Conservation (phyloP, 2,797 vertebrate genomes). For the Arrhamphus sclerolepis region DNA sequence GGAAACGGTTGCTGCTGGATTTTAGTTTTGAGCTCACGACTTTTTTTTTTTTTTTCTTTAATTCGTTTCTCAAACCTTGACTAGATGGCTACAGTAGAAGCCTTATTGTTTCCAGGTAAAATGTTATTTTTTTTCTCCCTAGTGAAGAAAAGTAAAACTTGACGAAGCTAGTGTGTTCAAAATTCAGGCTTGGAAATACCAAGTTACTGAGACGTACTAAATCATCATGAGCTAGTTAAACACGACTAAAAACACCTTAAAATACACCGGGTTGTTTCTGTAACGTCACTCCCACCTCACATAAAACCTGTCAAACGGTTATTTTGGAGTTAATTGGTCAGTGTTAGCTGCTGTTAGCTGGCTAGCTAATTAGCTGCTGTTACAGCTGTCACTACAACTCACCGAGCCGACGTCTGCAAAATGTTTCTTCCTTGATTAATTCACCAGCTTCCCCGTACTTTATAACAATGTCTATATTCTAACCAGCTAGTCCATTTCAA, state of each 20-base stretch:
- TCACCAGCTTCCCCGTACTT: conserved; percentile 19
- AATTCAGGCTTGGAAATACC: neutral
- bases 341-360: conserved; percentile 45
- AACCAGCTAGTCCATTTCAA: conserved; percentile 54
- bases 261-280: fast-evolving
- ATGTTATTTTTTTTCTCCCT: too few species aligned
- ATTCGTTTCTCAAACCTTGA: too few species aligned
- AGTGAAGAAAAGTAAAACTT: too few species aligned
- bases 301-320: conserved; percentile 1
- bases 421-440: conserved; percentile 23
- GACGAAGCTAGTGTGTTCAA: conserved; percentile 10
- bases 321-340: conserved; percentile 37
- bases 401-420: conserved; percentile 50
- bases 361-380: conserved; percentile 24
- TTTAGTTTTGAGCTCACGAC: too few species aligned
- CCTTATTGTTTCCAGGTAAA: too few species aligned
- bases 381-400: conserved; percentile 59
- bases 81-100: too few species aligned
- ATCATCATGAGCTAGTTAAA: neutral
- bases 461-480: neutral
- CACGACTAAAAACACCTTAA: neutral
- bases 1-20: too few species aligned
- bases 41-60: too few species aligned
- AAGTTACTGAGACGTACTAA: neutral
- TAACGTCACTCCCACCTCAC: too few species aligned